Evolutionary conservation across 1,140 invertebrate species (phyloP).

Genomic region (Pseudomyrmex concolor): DNA sequence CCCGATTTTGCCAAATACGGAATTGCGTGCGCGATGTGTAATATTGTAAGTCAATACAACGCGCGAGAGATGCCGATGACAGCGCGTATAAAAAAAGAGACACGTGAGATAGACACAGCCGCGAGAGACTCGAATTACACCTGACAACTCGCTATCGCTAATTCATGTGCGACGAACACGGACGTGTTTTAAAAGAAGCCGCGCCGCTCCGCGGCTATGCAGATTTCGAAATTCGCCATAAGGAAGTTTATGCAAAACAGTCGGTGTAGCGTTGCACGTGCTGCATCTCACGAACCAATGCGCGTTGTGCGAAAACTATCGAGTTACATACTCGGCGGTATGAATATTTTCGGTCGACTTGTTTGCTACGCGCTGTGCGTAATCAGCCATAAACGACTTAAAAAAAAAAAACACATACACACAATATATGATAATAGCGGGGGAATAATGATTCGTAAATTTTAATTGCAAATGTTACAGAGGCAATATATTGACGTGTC

Average conservation of each 20-base stretch:
- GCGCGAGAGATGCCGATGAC: constrained; percentile 16
- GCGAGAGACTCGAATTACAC: constrained; percentile 47
- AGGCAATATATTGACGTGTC: no score
- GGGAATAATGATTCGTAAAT: no score
- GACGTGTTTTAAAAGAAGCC: constrained; percentile 21
- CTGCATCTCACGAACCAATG: constrained; percentile 32
- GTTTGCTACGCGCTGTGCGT: not conserved
- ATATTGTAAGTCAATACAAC: constrained; percentile 76
- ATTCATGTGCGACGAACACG: constrained; percentile 62
- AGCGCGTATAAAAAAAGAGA: constrained; percentile 42
- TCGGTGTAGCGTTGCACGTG: constrained; percentile 35
- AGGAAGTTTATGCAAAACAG: constrained; percentile 37
- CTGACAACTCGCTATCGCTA: constrained; percentile 61
- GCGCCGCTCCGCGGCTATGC: constrained; percentile 14
- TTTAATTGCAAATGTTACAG: no score
- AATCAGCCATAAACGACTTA: not conserved
- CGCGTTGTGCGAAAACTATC: constrained; percentile 5
- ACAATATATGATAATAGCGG: no score
- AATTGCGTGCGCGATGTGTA: constrained; percentile 70
- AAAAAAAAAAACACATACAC: no score
- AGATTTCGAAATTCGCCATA: constrained; percentile 32
- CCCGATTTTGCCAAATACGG: constrained; percentile 83
- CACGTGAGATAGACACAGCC: constrained; percentile 23
- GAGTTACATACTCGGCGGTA: not conserved
- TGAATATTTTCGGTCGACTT: constrained; percentile 11